Evolutionary conservation across 1,140 invertebrate species (phyloP), one percentile per base, ranked within the genome.

Genomic region (Cydia strobilella): DNA sequence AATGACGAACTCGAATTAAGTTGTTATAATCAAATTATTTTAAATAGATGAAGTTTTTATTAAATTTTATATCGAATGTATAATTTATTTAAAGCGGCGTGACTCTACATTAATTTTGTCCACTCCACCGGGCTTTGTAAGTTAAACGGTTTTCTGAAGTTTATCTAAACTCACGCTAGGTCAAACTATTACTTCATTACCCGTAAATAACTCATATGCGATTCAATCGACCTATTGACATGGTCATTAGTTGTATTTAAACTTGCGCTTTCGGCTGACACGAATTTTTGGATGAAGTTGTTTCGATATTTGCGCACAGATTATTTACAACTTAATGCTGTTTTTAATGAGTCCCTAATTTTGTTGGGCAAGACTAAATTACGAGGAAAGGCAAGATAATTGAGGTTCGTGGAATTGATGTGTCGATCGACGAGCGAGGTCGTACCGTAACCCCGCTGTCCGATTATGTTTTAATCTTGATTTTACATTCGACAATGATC

Each of bases 381-480:
- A 69, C 65, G 65, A 69, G 27, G 31, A 39, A 69, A 69, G 27
- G n/a, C 27, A 35, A 18, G 20, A 39, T 69, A 69, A 69, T 69
- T 69, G 15, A 69, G 31, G 31, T 69, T 69, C 65, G 65, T 31
- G 65, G 65, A 69, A 69, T 18, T 18, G 65, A 69, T 69, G 65
- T 69, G 65, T 69, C 65, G 65, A 69, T 69, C 65, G 65, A 27
- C 65, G 65, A 13, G 31, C 74, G 62, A 80, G 66, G 74, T 72
- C 79, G 76, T 74, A 72, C 54, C 72, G 65, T 76, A 80, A 78
- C 39, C 54, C 73, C 72, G 35, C 73, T 27, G 31, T 66, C 75
- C 76, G 78, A 81, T 82, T 82, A 84, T 82, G 81, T 79, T 82
- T 85, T 82, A 86, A 85, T 82, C 81, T 81, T 75, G 77, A 77